Conservation (phyloP, 2,888 invertebrate genomes). For the Choreutis nemorana region DNA sequence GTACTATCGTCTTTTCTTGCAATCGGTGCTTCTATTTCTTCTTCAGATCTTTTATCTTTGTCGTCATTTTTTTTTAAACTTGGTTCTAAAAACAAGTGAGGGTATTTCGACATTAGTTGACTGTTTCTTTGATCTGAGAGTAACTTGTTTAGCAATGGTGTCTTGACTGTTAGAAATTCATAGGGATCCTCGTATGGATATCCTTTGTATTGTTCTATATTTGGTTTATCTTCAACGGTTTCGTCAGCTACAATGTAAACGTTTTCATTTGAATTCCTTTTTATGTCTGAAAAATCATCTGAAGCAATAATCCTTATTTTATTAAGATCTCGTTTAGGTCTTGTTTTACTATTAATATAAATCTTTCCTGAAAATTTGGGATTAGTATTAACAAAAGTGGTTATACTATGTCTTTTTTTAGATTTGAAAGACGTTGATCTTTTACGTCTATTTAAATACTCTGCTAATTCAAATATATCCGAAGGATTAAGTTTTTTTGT, state of each 20-base stretch:
- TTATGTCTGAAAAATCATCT: conserved; percentile 17
- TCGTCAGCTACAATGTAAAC: conserved; percentile 34
- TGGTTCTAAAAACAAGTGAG: conserved; percentile 39
- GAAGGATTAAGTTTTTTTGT: conserved; percentile 29
- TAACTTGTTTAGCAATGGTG: conserved; percentile 13
- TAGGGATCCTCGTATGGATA: no score
- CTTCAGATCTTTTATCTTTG: conserved; percentile 5
- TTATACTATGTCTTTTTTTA: conserved; percentile 29
- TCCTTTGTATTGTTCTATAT: conserved; percentile 13
- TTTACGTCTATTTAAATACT: conserved; percentile 28
- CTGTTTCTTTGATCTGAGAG: conserved; percentile 24
- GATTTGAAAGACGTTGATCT: conserved; percentile 26
- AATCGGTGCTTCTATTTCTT: conserved; percentile 3
- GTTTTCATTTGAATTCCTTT: conserved; percentile 29
- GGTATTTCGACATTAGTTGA: conserved; percentile 41
- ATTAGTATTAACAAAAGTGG: conserved; percentile 34
- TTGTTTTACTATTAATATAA: no score
- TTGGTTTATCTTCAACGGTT: conserved; percentile 10
- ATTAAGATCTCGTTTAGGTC: conserved; percentile 36
- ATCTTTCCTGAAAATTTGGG: no score
- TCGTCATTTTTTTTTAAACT: conserved; percentile 22
- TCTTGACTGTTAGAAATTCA: conserved; percentile 9
- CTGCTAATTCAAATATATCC: conserved; percentile 29
- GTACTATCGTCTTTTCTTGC: conserved; percentile 5
- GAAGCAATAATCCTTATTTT: conserved; percentile 39